Evolutionary conservation across 2,113 vertebrate genomes (phyloP).

Genomic region (Macheiramphus alcinus): DNA sequence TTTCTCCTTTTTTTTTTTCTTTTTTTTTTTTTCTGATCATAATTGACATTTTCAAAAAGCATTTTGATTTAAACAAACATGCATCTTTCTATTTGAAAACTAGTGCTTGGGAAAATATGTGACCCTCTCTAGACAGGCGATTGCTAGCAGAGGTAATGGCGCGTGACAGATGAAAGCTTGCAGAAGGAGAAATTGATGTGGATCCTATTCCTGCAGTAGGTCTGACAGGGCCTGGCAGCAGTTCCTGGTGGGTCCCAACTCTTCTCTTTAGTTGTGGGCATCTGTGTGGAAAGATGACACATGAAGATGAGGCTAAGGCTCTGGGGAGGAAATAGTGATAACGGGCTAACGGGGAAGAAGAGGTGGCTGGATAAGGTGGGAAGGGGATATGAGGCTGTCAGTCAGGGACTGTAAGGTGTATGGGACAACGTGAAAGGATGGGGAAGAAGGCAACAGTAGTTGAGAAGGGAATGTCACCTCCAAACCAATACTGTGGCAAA

Average conservation of each 20-base stretch:
- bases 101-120: neutral
- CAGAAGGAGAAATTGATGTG: neutral
- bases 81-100: neutral
- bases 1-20: rapidly evolving
- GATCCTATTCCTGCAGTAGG: neutral
- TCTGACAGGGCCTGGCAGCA: neutral
- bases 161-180: neutral
- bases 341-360: neutral
- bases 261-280: neutral
- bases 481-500: neutral
- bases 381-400: neutral
- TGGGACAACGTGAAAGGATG: neutral
- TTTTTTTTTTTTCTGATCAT: neutral
- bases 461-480: neutral
- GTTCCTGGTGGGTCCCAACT: neutral
- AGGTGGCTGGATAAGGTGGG: neutral
- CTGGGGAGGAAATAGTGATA: neutral
- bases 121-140: neutral
- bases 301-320: neutral
- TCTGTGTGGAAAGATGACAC: neutral
- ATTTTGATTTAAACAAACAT: neutral
- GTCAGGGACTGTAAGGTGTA: neutral
- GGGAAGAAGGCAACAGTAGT: neutral
- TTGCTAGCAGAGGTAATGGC: neutral
- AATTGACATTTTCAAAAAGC: neutral